Evolutionary conservation across 92 coral and sea anemone genomes (phyloP), one percentile per base, ranked within the genome.

Genomic region (Virgularia gustaviana): DNA sequence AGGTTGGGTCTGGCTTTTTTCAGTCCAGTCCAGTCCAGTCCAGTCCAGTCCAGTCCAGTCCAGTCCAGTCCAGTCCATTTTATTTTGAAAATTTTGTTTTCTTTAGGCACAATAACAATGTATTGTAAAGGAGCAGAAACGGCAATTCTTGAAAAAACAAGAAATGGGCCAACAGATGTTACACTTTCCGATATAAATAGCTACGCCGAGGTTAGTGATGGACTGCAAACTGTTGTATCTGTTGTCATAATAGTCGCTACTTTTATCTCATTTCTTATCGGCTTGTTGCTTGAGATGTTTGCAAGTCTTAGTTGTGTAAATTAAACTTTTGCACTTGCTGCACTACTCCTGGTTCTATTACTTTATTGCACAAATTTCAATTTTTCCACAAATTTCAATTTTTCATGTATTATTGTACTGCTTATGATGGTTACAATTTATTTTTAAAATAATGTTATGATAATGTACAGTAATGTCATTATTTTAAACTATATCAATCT

Each of bases 41-140:
- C n/a, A n/a, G n/a, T n/a, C n/a, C n/a, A n/a, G n/a, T n/a, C n/a
- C n/a, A n/a, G n/a, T n/a, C n/a, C n/a, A n/a, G n/a, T n/a, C n/a
- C 6, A 23, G 19, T n/a, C 63, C 34, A 57, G 34, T 27, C 19
- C n/a, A 4, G 27, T 25, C 5, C 31, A 25, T 27, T 22, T 0
- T 9, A 55, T 20, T 55, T 55, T 16, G 2, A 20, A 55, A 24
- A 15, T 55, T 12, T 35, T 63, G 56, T 56, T 19, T 9, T 23
- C 62, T 33, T 9, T 49, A 91, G 97, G 80, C 35, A 80, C 83
- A 51, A 74, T 80, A 61, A 34, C 88, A 65, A 84, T 91, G 88
- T 63, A 86, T 36, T 81, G 88, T 13, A 91, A 91, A 57, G 97
- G 97, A 29, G 97, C 97, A 36, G 97, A 91, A 78, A 89, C 92